Evolutionary conservation across 2,888 invertebrate species (phyloP).

Genomic region (Drosophila paramelanica): DNA sequence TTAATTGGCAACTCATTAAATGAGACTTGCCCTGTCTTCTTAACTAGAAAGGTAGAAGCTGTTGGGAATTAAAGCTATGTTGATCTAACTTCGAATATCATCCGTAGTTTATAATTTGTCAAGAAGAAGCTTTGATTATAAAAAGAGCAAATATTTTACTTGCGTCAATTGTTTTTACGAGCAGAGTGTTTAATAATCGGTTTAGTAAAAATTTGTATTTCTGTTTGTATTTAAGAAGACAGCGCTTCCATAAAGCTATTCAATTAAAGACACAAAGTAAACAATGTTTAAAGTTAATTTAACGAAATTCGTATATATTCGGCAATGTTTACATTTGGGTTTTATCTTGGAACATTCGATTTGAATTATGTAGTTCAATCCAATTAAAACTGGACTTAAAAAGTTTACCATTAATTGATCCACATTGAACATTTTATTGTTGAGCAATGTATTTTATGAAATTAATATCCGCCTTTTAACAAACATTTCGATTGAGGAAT

Average conservation of each 20-base stretch:
- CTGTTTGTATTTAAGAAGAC: slow-evolving; percentile 9
- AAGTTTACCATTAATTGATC: not conserved
- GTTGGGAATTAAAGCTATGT: not conserved
- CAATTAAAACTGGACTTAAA: not conserved
- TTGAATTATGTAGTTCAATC: slow-evolving; percentile 2
- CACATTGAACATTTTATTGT: not conserved
- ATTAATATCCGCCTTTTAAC: too few relatives aligned
- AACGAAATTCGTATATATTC: slow-evolving; percentile 11
- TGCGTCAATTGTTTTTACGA: not conserved
- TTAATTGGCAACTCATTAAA: slow-evolving; percentile 33
- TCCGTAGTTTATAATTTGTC: too few relatives aligned
- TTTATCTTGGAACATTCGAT: not conserved
- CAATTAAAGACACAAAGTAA: slow-evolving; percentile 25
- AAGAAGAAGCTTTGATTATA: too few relatives aligned
- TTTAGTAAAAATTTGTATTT: not conserved
- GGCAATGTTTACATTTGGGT: not conserved
- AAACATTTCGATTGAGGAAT: not conserved
- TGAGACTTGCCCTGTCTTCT: not conserved
- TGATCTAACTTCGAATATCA: not conserved
- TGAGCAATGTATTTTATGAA: too few relatives aligned
- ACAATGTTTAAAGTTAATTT: slow-evolving; percentile 27
- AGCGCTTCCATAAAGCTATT: slow-evolving; percentile 18
- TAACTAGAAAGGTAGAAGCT: not conserved
- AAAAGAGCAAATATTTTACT: too few relatives aligned
- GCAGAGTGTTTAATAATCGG: not conserved